A percentile compares a stretch with the other conserved stretches of the same genome.
These are phyloP conservation scores for Euleptes europaea DNA, from an alignment of 2,113 vertebrate species.

Conservation along the genomic window DNA sequence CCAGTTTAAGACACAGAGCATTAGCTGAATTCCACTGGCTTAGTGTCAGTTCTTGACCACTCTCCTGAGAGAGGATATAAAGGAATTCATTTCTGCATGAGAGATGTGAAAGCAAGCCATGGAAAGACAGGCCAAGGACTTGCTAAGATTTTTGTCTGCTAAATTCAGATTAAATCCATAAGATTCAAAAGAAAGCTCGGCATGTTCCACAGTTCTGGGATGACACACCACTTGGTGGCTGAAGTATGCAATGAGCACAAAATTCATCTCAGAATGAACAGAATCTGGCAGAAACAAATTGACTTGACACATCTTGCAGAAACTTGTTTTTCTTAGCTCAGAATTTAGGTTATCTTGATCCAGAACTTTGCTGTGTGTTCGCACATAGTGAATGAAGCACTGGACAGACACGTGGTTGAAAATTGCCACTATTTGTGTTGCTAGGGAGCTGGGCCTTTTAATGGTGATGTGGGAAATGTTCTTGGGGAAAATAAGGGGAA, in stretches of 20 bases:
- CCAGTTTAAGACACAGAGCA: background rate
- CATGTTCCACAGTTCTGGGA: background rate
- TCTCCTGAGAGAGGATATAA: background rate
- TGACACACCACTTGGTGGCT: background rate
- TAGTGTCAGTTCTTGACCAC: background rate
- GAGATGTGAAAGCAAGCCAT: background rate
- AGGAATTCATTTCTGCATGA: too few species aligned
- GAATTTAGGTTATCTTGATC: background rate
- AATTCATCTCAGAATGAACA: background rate
- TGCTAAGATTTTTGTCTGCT: background rate
- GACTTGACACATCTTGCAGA: background rate
- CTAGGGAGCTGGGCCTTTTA: background rate
- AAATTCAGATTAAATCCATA: background rate
- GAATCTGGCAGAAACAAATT: background rate
- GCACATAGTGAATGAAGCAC: background rate
- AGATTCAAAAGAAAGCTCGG: background rate
- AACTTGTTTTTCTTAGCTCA: background rate
- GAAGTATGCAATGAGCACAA: background rate
- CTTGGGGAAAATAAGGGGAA: background rate
- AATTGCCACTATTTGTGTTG: background rate
- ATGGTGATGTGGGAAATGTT: background rate
- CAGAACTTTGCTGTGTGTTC: background rate
- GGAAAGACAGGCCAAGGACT: background rate
- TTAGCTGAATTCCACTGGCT: background rate
- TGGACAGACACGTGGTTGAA: background rate